These are phyloP conservation scores for Papilio machaon DNA, from an alignment of 1,140 invertebrate genomes.

Conservation along the genomic window DNA sequence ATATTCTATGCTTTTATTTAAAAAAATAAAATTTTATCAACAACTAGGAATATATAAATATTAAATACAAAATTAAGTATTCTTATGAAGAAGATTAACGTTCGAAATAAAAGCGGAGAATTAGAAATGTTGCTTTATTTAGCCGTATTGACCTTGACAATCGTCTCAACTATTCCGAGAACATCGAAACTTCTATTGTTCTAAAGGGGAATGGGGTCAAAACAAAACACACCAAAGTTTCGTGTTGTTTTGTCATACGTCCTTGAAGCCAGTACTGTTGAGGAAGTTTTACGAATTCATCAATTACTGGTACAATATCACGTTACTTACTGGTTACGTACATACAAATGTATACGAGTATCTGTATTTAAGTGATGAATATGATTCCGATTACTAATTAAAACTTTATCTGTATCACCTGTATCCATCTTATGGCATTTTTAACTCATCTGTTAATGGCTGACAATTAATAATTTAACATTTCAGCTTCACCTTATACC, in stretches of 20 bases:
- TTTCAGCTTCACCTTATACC: not conserved
- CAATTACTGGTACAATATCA: too few species aligned
- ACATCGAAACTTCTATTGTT: constrained; percentile 14
- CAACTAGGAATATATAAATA: not conserved
- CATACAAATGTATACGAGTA: too few species aligned
- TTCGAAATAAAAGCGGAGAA: constrained; percentile 24
- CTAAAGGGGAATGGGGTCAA: not conserved
- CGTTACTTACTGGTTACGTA: too few species aligned
- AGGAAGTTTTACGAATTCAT: too few species aligned
- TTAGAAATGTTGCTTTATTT: constrained; percentile 40
- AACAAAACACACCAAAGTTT: constrained; percentile 9
- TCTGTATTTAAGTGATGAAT: too few species aligned
- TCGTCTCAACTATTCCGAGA: constrained; percentile 9
- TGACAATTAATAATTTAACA: too few species aligned
- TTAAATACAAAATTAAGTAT: not conserved
- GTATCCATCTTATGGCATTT: too few species aligned
- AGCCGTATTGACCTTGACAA: constrained; percentile 3
- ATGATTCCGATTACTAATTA: too few species aligned
- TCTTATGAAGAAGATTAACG: constrained; percentile 4
- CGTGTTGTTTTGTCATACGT: not conserved
- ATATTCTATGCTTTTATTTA: not conserved
- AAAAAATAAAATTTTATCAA: not conserved
- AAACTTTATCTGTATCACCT: too few species aligned
- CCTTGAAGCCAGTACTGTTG: not conserved
- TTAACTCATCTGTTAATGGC: too few species aligned